Percentiles rank a stretch among this genome's conserved stretches.
Evolutionary conservation across 2,888 invertebrate species (phyloP).

Genomic region (Troides oblongomaculatus): DNA sequence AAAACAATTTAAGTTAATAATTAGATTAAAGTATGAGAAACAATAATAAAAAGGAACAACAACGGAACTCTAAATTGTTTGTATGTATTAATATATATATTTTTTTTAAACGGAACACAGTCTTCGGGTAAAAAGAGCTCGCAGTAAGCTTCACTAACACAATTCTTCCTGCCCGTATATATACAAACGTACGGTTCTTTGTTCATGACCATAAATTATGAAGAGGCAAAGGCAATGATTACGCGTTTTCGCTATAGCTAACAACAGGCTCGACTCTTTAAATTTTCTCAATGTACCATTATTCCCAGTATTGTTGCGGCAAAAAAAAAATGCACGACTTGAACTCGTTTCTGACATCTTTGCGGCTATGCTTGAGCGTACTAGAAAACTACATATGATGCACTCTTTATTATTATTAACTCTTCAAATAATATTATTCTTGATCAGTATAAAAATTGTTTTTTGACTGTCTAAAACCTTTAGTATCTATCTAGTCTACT

Average conservation of each 20-base stretch:
- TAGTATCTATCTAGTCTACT: too few relatives aligned
- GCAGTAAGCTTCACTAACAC: constrained; percentile 10
- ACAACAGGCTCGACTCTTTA: constrained; percentile 40
- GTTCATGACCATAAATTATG: constrained; percentile 47
- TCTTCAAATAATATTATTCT: constrained; percentile 17
- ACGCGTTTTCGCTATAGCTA: constrained; percentile 59
- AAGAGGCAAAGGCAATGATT: constrained; percentile 39
- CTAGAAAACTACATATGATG: constrained; percentile 29
- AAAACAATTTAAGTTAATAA: too few relatives aligned
- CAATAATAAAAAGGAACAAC: too few relatives aligned
- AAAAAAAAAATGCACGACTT: constrained; percentile 38
- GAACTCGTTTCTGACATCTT: constrained; percentile 39
- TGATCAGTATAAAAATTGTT: constrained; percentile 5
- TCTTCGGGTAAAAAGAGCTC: background rate
- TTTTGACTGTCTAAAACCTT: too few relatives aligned
- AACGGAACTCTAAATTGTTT: too few relatives aligned
- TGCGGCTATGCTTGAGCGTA: constrained; percentile 27
- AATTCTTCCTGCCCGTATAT: constrained; percentile 7
- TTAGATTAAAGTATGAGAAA: too few relatives aligned
- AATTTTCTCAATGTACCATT: constrained; percentile 47
- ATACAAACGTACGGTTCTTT: constrained; percentile 39
- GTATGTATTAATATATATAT: background rate
- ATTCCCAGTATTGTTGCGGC: constrained; percentile 52
- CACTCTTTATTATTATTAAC: constrained; percentile 28
- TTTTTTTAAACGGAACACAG: background rate